Base-by-base conservation (phyloP, 2,797 vertebrate species). In the Xiphophorus birchmanni region DNA sequence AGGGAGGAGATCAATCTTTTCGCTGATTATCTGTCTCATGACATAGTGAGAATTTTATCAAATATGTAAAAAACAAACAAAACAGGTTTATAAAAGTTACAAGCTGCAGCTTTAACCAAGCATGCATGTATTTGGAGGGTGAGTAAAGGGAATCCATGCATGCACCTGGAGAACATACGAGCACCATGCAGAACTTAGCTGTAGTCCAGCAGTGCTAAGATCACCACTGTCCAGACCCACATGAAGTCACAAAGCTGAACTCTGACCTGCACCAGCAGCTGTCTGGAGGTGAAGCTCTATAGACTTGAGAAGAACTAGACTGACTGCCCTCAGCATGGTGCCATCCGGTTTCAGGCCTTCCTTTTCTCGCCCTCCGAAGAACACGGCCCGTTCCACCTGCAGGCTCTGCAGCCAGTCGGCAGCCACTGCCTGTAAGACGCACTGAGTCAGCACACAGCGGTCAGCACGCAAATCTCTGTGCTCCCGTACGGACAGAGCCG, bases 261-360 rank as follows among this genome's bases (percentile, higher is more conserved):
- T 45, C 79, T 88, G 92, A 94, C 93, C 89, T 91, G 88, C 63
- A 26, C 32, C 60, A 21, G 35, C 26, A 74, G 75, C 83, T 7
- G 87, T 88, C 56, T 94, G 93, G 77, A 95, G 82, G 87, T 94
- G 95, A 81, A 96, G 93, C 93, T 98, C 97, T 82, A 97, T 73
- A 8, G 97, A 95, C 94, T 97, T 98, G 52, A 99, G 92, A 42
- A 98, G 78, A 83, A 97, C 76, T 72, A 99, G 89, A 85, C 97
- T 96, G 73, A 95, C 87, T 4, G 97, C 96, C 94, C 97, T 96
- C 23, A 98, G 90, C 80, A 95, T 93, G 84, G 96, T 97, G 8
- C 93, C 90, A 75, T 98, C 97, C 47, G 91, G 84, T 73, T 77
- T 89, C 52, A 65, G 77, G 45, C n/a, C 76, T 1, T 80, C 74